These are phyloP conservation scores for Drosophila dives DNA, from an alignment of 2,888 invertebrate genomes.

Conservation along the genomic window DNA sequence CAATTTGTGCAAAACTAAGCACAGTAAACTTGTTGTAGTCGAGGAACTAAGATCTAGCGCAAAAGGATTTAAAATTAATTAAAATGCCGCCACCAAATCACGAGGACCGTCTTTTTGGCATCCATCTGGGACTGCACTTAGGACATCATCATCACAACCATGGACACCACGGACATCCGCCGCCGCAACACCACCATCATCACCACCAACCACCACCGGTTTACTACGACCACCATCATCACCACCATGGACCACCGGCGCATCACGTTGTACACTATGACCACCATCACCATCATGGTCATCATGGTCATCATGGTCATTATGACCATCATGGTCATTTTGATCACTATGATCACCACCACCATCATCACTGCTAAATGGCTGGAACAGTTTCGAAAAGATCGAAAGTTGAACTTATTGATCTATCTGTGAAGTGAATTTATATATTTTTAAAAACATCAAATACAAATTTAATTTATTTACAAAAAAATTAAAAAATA, in stretches of 20 bases:
- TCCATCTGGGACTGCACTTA: constrained; percentile 60
- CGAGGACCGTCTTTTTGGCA: constrained; percentile 64
- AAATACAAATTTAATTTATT: constrained; percentile 59
- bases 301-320: constrained; percentile 20
- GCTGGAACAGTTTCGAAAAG: not conserved
- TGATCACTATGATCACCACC: constrained; percentile 14
- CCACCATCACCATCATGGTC: constrained; percentile 36
- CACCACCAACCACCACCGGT: constrained; percentile 57
- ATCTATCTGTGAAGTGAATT: constrained; percentile 26
- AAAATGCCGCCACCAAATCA: constrained; percentile 62
- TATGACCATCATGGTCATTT: constrained; percentile 25
- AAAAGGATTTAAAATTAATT: constrained; percentile 16
- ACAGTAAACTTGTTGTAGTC: constrained; percentile 46
- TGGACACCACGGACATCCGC: constrained; percentile 49
- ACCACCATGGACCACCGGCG: constrained; percentile 41
- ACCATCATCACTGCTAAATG: constrained; percentile 58
- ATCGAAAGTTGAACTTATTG: not conserved
- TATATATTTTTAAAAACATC: constrained; percentile 6
- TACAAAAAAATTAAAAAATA: constrained; percentile 2
- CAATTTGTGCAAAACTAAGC: constrained; percentile 21
- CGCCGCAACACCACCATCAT: constrained; percentile 43
- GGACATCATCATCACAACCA: constrained; percentile 60
- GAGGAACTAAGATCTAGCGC: constrained; percentile 31
- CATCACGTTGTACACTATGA: constrained; percentile 19
- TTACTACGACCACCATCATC: constrained; percentile 47